phyloP scores from a whole-genome alignment of 2,113 vertebrate genomes.

The Halichoerus grypus region DNA sequence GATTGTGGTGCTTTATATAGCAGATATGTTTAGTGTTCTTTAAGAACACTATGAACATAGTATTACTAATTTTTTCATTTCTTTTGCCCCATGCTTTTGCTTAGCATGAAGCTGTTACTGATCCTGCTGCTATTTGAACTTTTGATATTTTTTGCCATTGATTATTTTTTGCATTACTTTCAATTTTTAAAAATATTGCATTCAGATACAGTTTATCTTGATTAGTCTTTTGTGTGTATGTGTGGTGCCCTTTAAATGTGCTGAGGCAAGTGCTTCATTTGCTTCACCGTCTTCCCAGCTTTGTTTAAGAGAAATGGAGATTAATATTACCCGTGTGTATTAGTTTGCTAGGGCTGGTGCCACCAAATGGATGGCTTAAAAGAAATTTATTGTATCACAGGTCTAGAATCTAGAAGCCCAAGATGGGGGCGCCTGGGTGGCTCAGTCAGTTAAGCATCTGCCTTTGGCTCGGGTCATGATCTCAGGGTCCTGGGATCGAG shows the following conservation, averaged over 20 bases:
- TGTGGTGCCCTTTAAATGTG: neutral
- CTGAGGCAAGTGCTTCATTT: neutral
- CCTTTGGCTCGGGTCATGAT: neutral
- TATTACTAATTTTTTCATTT: neutral
- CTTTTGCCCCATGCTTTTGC: neutral
- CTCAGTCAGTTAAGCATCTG: neutral
- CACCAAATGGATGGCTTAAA: neutral
- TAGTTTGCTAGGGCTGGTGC: neutral
- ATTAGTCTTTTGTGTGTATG: neutral
- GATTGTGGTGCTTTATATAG: neutral
- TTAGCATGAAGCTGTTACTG: neutral
- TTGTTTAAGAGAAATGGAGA: neutral
- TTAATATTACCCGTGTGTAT: neutral
- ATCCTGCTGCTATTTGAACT: neutral
- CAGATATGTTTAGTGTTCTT: neutral
- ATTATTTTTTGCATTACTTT: conserved; percentile 39
- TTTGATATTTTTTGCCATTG: neutral
- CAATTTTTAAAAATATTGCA: neutral
- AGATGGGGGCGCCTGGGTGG: neutral
- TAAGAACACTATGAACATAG: neutral
- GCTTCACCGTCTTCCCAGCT: neutral
- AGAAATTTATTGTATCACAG: neutral
- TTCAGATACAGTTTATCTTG: neutral
- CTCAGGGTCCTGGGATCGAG: neutral
- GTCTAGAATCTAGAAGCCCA: neutral